These are phyloP conservation scores for Pachycephus smyrnensis DNA, from an alignment of 2,888 invertebrate genomes.

Conservation along the genomic window DNA sequence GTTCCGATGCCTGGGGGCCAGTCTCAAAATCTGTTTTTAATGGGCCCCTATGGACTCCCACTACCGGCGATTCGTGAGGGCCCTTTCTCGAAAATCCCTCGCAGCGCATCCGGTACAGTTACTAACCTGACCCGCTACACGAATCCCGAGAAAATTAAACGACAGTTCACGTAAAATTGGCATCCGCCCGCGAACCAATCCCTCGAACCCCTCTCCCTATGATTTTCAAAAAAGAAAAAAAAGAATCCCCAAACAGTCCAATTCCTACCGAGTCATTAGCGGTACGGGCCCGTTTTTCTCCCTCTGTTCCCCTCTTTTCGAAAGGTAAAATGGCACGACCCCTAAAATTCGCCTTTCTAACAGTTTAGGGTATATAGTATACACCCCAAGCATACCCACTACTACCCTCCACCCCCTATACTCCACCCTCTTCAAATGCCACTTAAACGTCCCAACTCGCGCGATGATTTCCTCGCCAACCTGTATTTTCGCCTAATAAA, in stretches of 20 bases:
- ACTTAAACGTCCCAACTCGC: neutral
- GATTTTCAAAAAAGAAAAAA: neutral
- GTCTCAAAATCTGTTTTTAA: slow-evolving; percentile 63
- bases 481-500: slow-evolving; percentile 57
- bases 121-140: neutral
- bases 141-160: slow-evolving; percentile 17
- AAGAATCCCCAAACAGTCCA: neutral
- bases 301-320: neutral
- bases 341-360: slow-evolving; percentile 6
- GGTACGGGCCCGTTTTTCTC: neutral
- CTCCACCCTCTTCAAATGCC: neutral
- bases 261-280: neutral
- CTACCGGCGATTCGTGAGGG: slow-evolving; percentile 19
- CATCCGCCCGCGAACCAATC: slow-evolving; percentile 3
- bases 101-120: slow-evolving; percentile 37
- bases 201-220: neutral
- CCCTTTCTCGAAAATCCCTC: slow-evolving; percentile 22
- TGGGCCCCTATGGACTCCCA: slow-evolving; percentile 29
- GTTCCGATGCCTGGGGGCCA: neutral
- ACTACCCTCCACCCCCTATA: neutral
- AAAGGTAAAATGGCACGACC: neutral
- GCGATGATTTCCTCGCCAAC: slow-evolving; percentile 16
- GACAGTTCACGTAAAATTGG: slow-evolving; percentile 21
- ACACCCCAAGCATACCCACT: neutral
- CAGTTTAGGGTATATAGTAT: neutral